phyloP scores from a whole-genome alignment of 1,140 invertebrate species.

The Whitmania pigra region DNA sequence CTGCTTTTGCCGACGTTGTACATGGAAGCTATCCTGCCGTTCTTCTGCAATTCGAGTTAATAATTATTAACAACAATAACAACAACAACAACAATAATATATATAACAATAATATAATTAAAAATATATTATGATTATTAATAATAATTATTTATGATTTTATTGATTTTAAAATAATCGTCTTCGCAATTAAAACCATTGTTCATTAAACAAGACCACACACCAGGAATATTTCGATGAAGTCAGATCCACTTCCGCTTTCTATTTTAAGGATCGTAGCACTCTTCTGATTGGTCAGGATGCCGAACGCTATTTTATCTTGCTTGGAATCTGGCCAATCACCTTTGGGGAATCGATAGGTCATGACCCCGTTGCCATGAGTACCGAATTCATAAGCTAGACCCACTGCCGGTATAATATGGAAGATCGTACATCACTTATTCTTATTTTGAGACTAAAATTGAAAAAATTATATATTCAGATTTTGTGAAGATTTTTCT shows the following conservation, averaged over 20 bases:
- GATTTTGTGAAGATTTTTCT: background rate
- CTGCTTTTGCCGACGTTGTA: conserved; percentile 9
- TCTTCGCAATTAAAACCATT: too few species aligned
- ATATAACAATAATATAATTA: too few species aligned
- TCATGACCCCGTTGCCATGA: conserved; percentile 67
- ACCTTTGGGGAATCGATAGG: conserved; percentile 68
- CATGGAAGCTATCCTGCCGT: background rate
- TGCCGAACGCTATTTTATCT: conserved; percentile 74
- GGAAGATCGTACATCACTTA: background rate
- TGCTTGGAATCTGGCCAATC: conserved; percentile 70
- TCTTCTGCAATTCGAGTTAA: background rate
- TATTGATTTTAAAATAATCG: background rate
- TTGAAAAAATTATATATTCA: too few species aligned
- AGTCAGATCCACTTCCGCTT: conserved; percentile 76
- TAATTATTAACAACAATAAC: too few species aligned
- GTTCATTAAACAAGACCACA: conserved; percentile 40
- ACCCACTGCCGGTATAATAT: conserved; percentile 54
- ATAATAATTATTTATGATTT: background rate
- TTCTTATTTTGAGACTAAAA: background rate
- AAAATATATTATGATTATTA: too few species aligned
- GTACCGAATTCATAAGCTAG: conserved; percentile 68
- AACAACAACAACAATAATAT: background rate
- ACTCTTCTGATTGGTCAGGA: conserved; percentile 62
- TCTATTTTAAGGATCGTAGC: conserved; percentile 74
- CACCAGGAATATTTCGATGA: conserved; percentile 84